Base-by-base conservation (phyloP, 2,113 vertebrate genomes). In the Herpetotheres cachinnans region DNA sequence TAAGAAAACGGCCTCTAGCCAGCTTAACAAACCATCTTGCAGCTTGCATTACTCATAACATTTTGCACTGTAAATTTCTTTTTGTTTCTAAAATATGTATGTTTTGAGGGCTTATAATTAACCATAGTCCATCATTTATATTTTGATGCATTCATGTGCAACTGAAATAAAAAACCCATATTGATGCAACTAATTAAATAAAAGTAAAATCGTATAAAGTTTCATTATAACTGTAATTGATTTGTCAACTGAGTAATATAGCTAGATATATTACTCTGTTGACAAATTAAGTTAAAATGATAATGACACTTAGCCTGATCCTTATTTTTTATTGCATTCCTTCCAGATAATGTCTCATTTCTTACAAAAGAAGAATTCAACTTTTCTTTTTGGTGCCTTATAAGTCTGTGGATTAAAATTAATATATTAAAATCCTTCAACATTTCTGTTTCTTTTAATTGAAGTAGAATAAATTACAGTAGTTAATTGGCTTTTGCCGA, bases 241-340 rank as follows among this genome's bases (percentile, higher is more conserved):
- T 98, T 97, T 98, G 94, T 98, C 97, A 98, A 69, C 73, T 80
- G 83, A 95, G 54, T 94, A 97, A 97, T 97, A 94, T 84, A 94
- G 86, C 52, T 93, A 93, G 89, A 97, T 97, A 93, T 96, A 96
- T 97, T 97, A 96, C 70, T 96, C 82, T 97, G 95, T 97, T 97
- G 97, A 98, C 97, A 98, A 98, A 98, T 98, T 97, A 97, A 97
- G 91, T 96, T 97, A 97, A 97, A 97, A 97, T 97, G 92, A 93
- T 96, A 97, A 95, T 97, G 96, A 97, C 94, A 89, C 30, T 91
- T 95, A 95, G 74, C 47, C 65, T 72, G 82, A 95, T 96, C 79
- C 83, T 96, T 95, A 94, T 88, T 98, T 98, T 96, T 97, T 98
- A 97, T 95, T 96, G 30, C 76, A 79, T 95, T 97, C 82, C 89